Evolutionary conservation across 2,797 vertebrate species (phyloP), one percentile per base, ranked within the genome.

Genomic region (Crypturellus tataupa): DNA sequence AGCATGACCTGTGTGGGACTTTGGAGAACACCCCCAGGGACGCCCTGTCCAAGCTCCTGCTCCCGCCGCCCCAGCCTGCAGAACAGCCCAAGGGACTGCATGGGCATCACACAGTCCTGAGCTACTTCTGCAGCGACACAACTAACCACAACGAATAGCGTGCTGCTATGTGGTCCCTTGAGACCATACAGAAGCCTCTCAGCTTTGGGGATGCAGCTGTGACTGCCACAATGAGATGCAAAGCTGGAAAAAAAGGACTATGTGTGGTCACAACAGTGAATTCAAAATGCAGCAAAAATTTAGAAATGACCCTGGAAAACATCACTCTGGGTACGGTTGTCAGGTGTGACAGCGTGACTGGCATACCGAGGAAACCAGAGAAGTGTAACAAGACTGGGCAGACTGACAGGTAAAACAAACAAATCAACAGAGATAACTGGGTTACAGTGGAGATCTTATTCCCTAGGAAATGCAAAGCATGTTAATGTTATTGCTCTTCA

Each of bases 391-490:
- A 68, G 62, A 58, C 7, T 0, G 0, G 33, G 39, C 80, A 91
- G 27, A 55, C 25, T 73, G 44, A 42, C n/a, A 85, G 39, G 70
- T 69, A 76, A 68, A 93, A 78, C 49, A 92, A 93, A 44, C 47
- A 90, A 77, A 12, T 39, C 12, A 53, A 27, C 42, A 80, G 51
- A 83, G 69, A 73, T 87, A 75, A 80, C 46, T 5, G 33, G 33
- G 79, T 73, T 72, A 85, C 47, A 58, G 11, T 16, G 37, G 69
- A 85, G 49, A 89, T 1, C 8, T 9, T 18, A 58, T 53, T 46
- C 40, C 63, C 15, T 5, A 76, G 18, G 25, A 75, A 92, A 94
- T 73, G n/a, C 33, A 84, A 81, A 72, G 46, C 24, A 69, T 35
- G 70, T 42, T 75, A 35, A 19, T 90, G 42, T n/a, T 84, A 53